Evolutionary conservation across 2,113 vertebrate species (phyloP).

Genomic region (Phalacrocorax aristotelis): DNA sequence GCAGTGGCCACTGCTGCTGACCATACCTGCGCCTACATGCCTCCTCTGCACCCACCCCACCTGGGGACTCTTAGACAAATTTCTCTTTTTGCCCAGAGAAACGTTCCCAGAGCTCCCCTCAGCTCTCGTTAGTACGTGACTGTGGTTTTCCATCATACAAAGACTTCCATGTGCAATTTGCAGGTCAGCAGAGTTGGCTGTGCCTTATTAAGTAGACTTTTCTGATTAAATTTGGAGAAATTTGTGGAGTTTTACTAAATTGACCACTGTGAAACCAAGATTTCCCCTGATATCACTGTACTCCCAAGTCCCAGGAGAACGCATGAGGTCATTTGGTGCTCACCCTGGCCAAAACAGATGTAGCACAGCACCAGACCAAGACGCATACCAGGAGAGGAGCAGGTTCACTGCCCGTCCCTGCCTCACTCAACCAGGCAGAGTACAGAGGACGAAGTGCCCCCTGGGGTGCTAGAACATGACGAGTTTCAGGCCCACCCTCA

Average conservation of each 20-base stretch:
- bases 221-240: neutral
- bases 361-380: neutral
- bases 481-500: neutral
- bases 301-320: neutral
- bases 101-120: neutral
- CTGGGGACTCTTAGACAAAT: neutral
- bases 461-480: fast-evolving
- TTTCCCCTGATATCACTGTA: neutral
- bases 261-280: neutral
- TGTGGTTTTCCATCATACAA: neutral
- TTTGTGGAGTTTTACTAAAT: neutral
- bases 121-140: neutral
- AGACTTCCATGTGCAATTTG: neutral
- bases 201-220: neutral
- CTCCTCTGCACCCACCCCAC: neutral
- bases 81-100: neutral
- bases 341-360: neutral
- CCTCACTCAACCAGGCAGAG: neutral
- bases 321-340: neutral
- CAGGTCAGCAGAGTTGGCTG: neutral
- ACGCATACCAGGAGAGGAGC: neutral
- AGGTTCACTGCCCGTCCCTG: fast-evolving
- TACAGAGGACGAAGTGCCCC: neutral
- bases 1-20: neutral
- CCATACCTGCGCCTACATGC: neutral